Evolutionary conservation across 2,113 vertebrate genomes (phyloP).

Genomic region (Sterna hirundo): DNA sequence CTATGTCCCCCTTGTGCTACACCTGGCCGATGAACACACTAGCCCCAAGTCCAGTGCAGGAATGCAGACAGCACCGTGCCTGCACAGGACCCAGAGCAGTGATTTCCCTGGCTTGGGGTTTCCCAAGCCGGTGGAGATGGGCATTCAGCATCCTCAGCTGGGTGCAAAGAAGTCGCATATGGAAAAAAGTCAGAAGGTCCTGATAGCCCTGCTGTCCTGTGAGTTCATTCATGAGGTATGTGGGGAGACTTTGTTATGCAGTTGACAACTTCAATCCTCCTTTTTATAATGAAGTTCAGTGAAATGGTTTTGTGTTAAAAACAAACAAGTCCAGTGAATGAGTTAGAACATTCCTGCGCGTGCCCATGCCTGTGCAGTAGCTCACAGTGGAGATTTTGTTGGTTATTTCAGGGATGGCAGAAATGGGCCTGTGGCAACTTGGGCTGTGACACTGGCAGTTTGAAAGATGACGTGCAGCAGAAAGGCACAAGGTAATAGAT

Average conservation of each 20-base stretch:
- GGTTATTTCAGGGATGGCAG: not conserved
- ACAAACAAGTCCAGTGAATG: not conserved
- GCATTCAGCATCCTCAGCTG: not conserved
- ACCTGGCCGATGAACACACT: fast-evolving
- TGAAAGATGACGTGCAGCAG: not conserved
- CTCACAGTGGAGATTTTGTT: not conserved
- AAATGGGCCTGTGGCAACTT: not conserved
- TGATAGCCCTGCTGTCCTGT: not conserved
- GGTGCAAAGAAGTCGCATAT: fast-evolving
- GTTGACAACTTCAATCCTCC: not conserved
- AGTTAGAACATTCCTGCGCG: not conserved
- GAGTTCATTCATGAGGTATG: not conserved
- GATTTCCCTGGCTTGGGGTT: not conserved
- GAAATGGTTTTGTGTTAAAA: not conserved
- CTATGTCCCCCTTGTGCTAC: not conserved
- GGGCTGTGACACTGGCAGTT: not conserved
- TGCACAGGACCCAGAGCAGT: fast-evolving
- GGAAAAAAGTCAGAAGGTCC: not conserved
- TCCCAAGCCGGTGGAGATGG: not conserved
- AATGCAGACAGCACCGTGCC: not conserved
- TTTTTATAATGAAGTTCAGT: not conserved
- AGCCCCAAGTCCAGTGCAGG: not conserved
- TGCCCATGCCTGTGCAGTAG: not conserved
- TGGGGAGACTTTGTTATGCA: not conserved
- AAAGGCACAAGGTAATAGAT: not conserved